Evolutionary conservation across 2,888 invertebrate genomes (phyloP).

Genomic region (Cosmorhoe ocellata): DNA sequence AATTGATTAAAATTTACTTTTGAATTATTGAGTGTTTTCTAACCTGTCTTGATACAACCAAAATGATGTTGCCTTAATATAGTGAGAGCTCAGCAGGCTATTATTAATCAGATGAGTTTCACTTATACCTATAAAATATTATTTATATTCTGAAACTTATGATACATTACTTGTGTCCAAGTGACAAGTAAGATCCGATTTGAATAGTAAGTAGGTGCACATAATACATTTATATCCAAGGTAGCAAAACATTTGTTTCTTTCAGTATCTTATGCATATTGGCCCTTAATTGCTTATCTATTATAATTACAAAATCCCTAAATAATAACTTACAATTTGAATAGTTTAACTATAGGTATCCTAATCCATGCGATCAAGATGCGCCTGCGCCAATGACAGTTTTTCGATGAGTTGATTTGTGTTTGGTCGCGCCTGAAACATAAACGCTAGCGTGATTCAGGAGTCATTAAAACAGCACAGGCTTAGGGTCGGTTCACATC

Average conservation of each 20-base stretch:
- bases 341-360: slow-evolving; percentile 30
- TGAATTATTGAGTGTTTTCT: not conserved
- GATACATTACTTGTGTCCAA: not conserved
- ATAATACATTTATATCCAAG: not conserved
- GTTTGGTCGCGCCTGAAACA: slow-evolving; percentile 70
- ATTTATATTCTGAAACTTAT: slow-evolving; percentile 1
- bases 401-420: slow-evolving; percentile 71
- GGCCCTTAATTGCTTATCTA: slow-evolving; percentile 8
- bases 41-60: not conserved
- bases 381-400: slow-evolving; percentile 72
- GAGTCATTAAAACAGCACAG: too few species aligned
- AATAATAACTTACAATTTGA: slow-evolving; percentile 28
- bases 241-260: slow-evolving; percentile 13
- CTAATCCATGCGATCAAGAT: slow-evolving; percentile 73
- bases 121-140: slow-evolving; percentile 1
- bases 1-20: slow-evolving; percentile 34
- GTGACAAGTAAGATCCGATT: not conserved
- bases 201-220: too few species aligned
- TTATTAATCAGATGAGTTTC: slow-evolving; percentile 4
- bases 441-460: slow-evolving; percentile 15
- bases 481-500: too few species aligned
- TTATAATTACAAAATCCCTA: slow-evolving; percentile 1
- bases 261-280: not conserved
- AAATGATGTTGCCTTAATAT: slow-evolving; percentile 1
- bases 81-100: slow-evolving; percentile 1